phyloP scores from a whole-genome alignment of 2,888 invertebrate species.

The Seira musarum region DNA sequence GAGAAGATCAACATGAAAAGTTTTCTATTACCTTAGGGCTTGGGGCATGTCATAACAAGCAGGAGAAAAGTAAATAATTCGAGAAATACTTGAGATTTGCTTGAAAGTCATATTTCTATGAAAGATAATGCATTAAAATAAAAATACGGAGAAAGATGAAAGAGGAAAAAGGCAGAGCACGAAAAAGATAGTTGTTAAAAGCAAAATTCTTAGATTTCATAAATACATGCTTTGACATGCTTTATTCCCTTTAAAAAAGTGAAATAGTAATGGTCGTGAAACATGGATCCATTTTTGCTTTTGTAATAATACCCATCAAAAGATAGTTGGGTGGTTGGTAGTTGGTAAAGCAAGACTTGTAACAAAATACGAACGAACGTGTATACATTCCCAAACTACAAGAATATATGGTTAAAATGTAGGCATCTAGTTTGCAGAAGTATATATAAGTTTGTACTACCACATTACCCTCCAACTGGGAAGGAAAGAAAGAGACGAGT shows the following conservation, averaged over 20 bases:
- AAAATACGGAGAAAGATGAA: too few relatives aligned
- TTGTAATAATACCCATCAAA: constrained; percentile 37
- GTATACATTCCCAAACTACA: too few relatives aligned
- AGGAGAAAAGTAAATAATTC: background rate
- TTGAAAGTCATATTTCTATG: too few relatives aligned
- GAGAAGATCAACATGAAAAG: background rate
- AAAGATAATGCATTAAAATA: too few relatives aligned
- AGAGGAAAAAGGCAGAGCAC: background rate
- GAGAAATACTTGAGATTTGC: background rate
- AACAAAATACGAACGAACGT: constrained; percentile 16
- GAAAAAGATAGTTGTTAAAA: background rate
- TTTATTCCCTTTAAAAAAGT: background rate
- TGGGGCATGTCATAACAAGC: background rate
- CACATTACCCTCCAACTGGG: too few relatives aligned
- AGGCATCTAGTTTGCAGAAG: background rate
- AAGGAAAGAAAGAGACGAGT: constrained; percentile 34
- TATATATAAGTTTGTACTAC: too few relatives aligned
- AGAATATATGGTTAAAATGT: too few relatives aligned
- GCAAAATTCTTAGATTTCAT: background rate
- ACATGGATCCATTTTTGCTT: constrained; percentile 24
- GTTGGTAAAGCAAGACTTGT: too few relatives aligned
- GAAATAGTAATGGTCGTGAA: background rate
- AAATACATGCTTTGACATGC: background rate
- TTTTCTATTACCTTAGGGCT: background rate
- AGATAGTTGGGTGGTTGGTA: too few relatives aligned